These are phyloP conservation scores for Drosophila peninsularis DNA, from an alignment of 2,888 invertebrate genomes.

Conservation along the genomic window DNA sequence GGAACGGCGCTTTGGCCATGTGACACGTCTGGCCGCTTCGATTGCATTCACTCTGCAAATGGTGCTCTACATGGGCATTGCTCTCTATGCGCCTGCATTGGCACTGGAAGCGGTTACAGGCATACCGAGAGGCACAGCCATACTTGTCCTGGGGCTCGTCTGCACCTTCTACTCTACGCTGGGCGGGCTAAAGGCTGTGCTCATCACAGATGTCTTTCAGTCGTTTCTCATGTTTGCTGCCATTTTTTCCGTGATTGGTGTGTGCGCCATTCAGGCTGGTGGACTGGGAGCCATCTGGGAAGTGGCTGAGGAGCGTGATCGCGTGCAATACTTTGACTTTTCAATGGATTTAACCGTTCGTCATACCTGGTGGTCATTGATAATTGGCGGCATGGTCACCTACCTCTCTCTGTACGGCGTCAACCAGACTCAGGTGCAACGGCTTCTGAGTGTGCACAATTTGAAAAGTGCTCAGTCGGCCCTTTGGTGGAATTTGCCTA, in stretches of 20 bases:
- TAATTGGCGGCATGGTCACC: conserved; percentile 92
- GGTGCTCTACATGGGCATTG: conserved; percentile 96
- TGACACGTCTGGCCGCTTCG: conserved; percentile 91
- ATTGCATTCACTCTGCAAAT: conserved; percentile 95
- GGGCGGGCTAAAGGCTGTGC: conserved; percentile 96
- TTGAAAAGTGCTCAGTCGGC: conserved; percentile 90
- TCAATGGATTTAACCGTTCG: conserved; percentile 92
- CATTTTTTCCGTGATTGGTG: conserved; percentile 91
- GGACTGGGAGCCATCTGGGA: conserved; percentile 90
- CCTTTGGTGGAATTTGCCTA: conserved; percentile 93
- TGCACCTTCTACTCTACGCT: conserved; percentile 95
- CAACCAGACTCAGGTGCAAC: conserved; percentile 93
- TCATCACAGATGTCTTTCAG: conserved; percentile 94
- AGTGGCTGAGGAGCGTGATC: conserved; percentile 88
- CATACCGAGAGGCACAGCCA: conserved; percentile 89
- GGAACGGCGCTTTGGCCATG: conserved; percentile 92
- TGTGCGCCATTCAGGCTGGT: conserved; percentile 89
- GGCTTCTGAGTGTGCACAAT: conserved; percentile 89
- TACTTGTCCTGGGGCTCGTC: conserved; percentile 88
- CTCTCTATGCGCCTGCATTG: conserved; percentile 96
- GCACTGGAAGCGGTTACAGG: conserved; percentile 94
- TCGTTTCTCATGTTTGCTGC: conserved; percentile 94
- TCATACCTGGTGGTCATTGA: conserved; percentile 93
- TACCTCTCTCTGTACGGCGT: conserved; percentile 94
- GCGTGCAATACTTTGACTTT: conserved; percentile 89